These are phyloP conservation scores for Cancer borealis DNA, from an alignment of 2,888 invertebrate species.

Conservation along the genomic window DNA sequence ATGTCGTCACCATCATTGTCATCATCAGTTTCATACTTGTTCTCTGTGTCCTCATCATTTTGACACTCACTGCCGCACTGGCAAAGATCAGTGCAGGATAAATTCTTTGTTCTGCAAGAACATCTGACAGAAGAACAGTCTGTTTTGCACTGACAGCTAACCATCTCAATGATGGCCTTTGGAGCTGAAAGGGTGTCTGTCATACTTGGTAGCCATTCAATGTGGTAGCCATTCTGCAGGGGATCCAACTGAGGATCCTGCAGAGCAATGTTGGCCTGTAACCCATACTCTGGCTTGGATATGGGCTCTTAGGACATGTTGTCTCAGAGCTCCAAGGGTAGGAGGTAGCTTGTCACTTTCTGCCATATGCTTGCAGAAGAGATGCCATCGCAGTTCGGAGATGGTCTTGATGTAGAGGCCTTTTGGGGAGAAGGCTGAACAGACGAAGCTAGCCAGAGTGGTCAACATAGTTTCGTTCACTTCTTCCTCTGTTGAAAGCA, in stretches of 20 bases:
- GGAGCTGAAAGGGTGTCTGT: constrained; percentile 59
- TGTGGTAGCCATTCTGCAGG: constrained; percentile 61
- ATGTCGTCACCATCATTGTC: constrained; percentile 62
- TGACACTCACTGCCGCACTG: constrained; percentile 64
- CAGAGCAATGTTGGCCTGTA: too few species aligned
- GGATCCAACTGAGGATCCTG: constrained; percentile 59
- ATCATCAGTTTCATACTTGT: constrained; percentile 68
- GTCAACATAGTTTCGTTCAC: too few species aligned
- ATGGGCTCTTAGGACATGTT: too few species aligned
- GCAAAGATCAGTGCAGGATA: too few species aligned
- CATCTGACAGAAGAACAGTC: constrained; percentile 68
- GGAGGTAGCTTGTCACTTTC: constrained; percentile 62
- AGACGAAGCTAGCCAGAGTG: too few species aligned
- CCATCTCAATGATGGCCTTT: too few species aligned
- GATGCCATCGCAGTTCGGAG: constrained; percentile 61
- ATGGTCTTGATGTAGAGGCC: too few species aligned
- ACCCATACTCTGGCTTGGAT: too few species aligned
- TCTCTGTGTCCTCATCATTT: constrained; percentile 67
- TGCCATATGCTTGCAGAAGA: constrained; percentile 58
- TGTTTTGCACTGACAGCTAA: constrained; percentile 56
- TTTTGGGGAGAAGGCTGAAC: too few species aligned
- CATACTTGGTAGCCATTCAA: constrained; percentile 49
- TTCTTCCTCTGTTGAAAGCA: too few species aligned
- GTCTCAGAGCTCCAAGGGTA: too few species aligned
- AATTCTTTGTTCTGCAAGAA: too few species aligned